These are phyloP conservation scores for Tupaia chinensis DNA, from an alignment of 2,113 vertebrate genomes.

Conservation along the genomic window DNA sequence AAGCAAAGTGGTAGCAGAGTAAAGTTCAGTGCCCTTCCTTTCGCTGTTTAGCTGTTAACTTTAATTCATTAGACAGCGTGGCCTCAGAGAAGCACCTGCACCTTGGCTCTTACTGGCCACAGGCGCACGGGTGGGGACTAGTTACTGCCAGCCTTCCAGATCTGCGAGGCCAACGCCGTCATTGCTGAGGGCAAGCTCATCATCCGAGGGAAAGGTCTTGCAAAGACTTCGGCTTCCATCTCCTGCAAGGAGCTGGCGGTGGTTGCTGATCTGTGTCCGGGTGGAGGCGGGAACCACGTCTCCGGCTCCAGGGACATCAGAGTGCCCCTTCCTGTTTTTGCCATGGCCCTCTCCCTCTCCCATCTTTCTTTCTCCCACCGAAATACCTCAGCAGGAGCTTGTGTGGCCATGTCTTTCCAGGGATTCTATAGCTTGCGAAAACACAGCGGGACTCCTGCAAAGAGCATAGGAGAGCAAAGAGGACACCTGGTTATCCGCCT, in stretches of 20 bases:
- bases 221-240: not conserved
- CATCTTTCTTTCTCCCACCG: not conserved
- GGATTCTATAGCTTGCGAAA: not conserved
- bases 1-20: slow-evolving; percentile 44
- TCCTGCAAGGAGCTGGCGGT: not conserved
- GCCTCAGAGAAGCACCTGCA: slow-evolving; percentile 66
- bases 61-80: slow-evolving; percentile 81
- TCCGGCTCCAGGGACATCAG: not conserved
- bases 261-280: not conserved
- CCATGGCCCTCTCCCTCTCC: not conserved
- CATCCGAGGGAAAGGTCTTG: not conserved
- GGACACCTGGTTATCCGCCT: not conserved
- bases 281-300: not conserved
- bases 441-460: not conserved
- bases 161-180: not conserved
- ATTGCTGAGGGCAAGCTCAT: not conserved
- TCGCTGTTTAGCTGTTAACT: slow-evolving; percentile 70
- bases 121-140: slow-evolving; percentile 39
- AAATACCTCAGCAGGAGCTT: not conserved
- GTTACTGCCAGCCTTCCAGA: slow-evolving; percentile 74
- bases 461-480: not conserved
- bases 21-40: slow-evolving; percentile 75
- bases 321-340: not conserved
- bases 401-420: not conserved
- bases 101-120: slow-evolving; percentile 65